These are phyloP conservation scores for Mantis religiosa DNA, from an alignment of 2,888 invertebrate genomes.

Conservation along the genomic window DNA sequence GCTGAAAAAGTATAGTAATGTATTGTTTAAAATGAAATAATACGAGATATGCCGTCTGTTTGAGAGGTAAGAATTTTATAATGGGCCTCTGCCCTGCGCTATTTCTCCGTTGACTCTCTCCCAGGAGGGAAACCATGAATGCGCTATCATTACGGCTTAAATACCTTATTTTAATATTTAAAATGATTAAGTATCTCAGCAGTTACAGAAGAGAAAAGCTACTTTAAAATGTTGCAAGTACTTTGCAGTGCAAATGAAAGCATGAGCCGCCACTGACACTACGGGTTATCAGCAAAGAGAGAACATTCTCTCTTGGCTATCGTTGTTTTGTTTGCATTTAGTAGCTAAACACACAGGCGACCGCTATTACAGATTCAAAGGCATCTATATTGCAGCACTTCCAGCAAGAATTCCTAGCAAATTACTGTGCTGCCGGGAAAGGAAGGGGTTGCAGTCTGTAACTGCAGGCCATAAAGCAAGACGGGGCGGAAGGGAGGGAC, in stretches of 20 bases:
- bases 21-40: no score
- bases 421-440: slow-evolving; percentile 16
- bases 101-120: no score
- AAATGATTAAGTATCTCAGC: no score
- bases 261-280: neutral
- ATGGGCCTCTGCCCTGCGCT: no score
- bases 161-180: no score
- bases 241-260: neutral
- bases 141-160: no score
- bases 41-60: no score
- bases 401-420: slow-evolving; percentile 21
- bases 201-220: no score
- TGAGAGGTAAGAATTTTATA: no score
- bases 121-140: no score
- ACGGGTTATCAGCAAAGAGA: neutral
- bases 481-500: neutral
- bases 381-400: slow-evolving; percentile 5
- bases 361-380: slow-evolving; percentile 21
- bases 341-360: neutral
- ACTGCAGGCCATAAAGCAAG: slow-evolving; percentile 11
- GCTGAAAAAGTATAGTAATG: no score
- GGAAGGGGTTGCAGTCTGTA: neutral
- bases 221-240: no score
- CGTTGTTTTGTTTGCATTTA: neutral
- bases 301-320: neutral